Base-by-base conservation (phyloP, 2,113 vertebrate genomes). In the Xiphophorus couchianus region DNA sequence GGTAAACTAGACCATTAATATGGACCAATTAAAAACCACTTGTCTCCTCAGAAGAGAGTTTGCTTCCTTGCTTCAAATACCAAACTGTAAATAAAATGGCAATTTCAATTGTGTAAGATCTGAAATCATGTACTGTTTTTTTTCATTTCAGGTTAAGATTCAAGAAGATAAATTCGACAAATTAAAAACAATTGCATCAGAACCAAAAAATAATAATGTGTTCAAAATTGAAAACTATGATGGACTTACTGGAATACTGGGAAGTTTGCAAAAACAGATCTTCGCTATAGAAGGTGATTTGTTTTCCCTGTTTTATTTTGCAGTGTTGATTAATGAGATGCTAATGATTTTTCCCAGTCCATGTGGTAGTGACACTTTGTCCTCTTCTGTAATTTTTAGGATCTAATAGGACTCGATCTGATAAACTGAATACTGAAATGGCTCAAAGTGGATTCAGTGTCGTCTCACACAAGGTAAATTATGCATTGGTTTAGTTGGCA, bases 221-320 rank as follows among this genome's bases (percentile, higher is more conserved):
- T 95, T 94, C 51, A 44, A 77, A 58, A 95, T 95, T 5, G 0
- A 93, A 0, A 1, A 93, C 6, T 94, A 95, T 9, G 0, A 37
- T 0, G 89, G 88, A 58, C 95, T 97, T 3, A 84, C 37, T 17
- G 84, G 69, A 62, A 63, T 94, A 11, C 90, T 97, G 72, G 83
- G 83, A n/a, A 92, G 92, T 0, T 86, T 96, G 28, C 94, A 96
- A 37, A 93, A 74, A 6, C 93, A 88, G 76, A 96, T 96, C 68
- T 96, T 94, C 68, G 86, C 0, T 19, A 89, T 95, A 2, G 95
- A 96, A 93, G 96, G 96, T 96, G 51, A 77, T 0, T 22, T 66
- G 19, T 58, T 28, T 29, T 37, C 35, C 0, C 0, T 25, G 22
- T 39, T 37, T 5, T 39, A 11, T 58, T 58, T 13, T 7, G 11